Base-by-base conservation (phyloP, 2,888 invertebrate species). In the Tetragnatha montana region DNA sequence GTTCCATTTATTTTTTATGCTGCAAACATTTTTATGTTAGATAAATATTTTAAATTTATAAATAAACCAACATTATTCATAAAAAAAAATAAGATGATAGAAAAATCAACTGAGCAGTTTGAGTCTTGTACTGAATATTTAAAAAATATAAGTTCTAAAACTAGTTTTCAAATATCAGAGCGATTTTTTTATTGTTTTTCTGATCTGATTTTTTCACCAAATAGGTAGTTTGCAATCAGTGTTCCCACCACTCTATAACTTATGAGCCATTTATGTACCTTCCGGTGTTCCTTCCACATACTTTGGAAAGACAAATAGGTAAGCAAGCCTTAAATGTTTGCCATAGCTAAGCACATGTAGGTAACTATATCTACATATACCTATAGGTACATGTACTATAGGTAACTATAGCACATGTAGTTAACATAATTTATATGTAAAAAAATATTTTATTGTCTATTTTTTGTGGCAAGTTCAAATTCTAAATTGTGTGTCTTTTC, bases 211-310 rank as follows among this genome's bases (percentile, higher is more conserved):
- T 35, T 35, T 35, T 2, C 35, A 35, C 35, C 35, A 35, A 35
- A 22, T 74, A 95, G 95, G 95, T 95, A 74, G 94, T 95, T 35
- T 95, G 95, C 92, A 94, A 94, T 4, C 94, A 94, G 74, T 95
- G 95, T 92, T 94, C 94, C 88, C 95, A 95, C 92, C 94, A 95
- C 19, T 95, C 95, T 0, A 95, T 95, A 19, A 95, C 95, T 12
- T 95, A 95, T 92, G 95, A 95, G 92, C 95, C 95, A 47, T 95
- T 95, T 92, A 95, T 95, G 95, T 95, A 95, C 93, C 94, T 95
- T n/a, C 95, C 95, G 68, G 95, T 95, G 73, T 95, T 95, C 7
- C 93, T 95, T 90, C 95, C 95, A 74, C 94, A 95, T 92, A 95
- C 95, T 49, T 94, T 95, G 94, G 95, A 95, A 92, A 94, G 94